phyloP scores from a whole-genome alignment of 2,113 vertebrate genomes.

The Neoarius graeffei region DNA sequence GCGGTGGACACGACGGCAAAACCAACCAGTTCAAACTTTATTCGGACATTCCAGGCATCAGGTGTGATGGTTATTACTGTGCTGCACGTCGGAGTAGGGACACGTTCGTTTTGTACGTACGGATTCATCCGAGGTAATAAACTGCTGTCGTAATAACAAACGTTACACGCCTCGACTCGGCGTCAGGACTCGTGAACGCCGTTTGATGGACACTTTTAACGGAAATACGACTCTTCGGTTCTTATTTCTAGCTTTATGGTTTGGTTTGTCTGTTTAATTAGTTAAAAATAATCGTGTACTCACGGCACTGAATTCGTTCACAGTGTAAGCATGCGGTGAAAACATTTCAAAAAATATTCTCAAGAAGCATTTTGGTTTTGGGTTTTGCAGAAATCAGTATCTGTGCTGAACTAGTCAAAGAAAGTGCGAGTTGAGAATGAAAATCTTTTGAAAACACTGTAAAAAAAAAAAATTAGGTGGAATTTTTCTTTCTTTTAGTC shows the following conservation, averaged over 20 bases:
- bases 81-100: not conserved
- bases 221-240: too few relatives aligned
- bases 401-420: not conserved
- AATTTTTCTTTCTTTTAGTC: not conserved
- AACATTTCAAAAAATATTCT: not conserved
- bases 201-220: not conserved
- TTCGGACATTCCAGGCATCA: slow-evolving; percentile 13
- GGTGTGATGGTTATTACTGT: not conserved
- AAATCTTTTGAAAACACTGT: not conserved
- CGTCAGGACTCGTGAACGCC: not conserved
- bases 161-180: not conserved
- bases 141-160: not conserved
- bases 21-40: not conserved
- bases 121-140: not conserved
- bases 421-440: not conserved
- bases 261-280: not conserved
- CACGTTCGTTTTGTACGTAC: not conserved
- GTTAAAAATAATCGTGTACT: not conserved
- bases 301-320: not conserved
- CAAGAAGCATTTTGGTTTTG: not conserved
- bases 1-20: not conserved
- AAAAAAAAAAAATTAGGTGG: not conserved
- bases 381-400: too few relatives aligned
- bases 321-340: not conserved
- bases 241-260: not conserved